Conservation (phyloP, 2,113 vertebrate genomes). For the Salvelinus namaycush region DNA sequence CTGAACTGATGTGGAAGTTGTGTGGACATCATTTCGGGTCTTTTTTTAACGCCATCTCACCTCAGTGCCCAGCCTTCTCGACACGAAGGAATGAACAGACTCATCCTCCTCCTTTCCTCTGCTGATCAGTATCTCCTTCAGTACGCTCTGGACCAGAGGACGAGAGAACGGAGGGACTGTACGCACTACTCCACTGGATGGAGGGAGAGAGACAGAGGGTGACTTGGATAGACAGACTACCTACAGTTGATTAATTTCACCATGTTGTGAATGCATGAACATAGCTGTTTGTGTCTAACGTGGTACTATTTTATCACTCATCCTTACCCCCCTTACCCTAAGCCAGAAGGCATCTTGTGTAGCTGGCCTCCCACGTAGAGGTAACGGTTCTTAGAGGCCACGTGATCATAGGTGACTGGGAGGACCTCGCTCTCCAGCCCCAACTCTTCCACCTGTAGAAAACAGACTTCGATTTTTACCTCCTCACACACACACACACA, state of each 20-base stretch:
- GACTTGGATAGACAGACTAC: too few species aligned
- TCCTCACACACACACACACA: background rate
- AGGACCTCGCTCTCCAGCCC: constrained; percentile 80
- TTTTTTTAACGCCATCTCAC: constrained; percentile 52
- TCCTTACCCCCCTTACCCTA: constrained; percentile 68
- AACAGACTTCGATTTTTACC: too few species aligned
- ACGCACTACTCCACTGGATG: constrained; percentile 73
- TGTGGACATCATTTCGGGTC: background rate
- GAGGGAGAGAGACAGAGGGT: background rate
- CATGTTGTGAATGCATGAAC: too few species aligned
- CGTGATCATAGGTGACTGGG: constrained; percentile 75
- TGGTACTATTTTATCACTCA: background rate
- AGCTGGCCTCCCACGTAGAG: constrained; percentile 78
- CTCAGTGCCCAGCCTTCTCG: constrained; percentile 84
- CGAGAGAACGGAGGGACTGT: constrained; percentile 83
- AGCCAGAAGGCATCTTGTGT: constrained; percentile 80
- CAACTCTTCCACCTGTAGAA: constrained; percentile 76
- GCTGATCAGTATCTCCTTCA: constrained; percentile 75
- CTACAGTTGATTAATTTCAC: background rate
- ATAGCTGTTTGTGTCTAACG: too few species aligned
- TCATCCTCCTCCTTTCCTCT: constrained; percentile 77
- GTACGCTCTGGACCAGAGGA: constrained; percentile 76
- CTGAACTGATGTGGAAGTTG: background rate
- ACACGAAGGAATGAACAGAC: constrained; percentile 80
- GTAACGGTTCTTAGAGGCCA: constrained; percentile 83